Conservation (phyloP, 92 coral and sea anemone species). For the Epizoanthus stellaris region DNA sequence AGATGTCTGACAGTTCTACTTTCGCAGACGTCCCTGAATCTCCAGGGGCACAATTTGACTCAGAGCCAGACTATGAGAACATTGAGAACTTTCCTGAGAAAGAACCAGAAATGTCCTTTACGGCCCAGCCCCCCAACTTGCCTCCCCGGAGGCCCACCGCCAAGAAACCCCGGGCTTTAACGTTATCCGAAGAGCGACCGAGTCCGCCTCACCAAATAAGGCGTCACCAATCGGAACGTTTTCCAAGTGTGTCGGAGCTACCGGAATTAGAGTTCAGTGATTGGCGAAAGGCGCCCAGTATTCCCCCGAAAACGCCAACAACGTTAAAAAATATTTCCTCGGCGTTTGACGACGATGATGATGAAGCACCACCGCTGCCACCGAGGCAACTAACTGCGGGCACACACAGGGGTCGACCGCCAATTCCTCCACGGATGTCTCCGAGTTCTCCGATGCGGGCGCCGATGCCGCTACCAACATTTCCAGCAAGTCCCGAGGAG, state of each 20-base stretch:
- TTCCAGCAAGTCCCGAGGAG: not conserved
- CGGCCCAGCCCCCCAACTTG: conserved; percentile 69
- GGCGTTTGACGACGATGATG: conserved; percentile 53
- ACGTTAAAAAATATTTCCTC: conserved; percentile 19
- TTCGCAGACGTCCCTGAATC: conserved; percentile 73
- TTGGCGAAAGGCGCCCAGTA: conserved; percentile 14
- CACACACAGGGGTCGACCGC: conserved; percentile 65
- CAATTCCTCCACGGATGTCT: conserved; percentile 78
- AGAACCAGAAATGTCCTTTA: conserved; percentile 52
- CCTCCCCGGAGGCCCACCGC: conserved; percentile 75
- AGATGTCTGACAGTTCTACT: conserved; percentile 67
- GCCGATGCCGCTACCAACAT: conserved; percentile 33
- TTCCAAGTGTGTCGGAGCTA: conserved; percentile 30
- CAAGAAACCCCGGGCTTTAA: conserved; percentile 70
- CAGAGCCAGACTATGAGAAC: conserved; percentile 87
- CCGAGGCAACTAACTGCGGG: conserved; percentile 69
- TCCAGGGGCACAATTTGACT: conserved; percentile 62
- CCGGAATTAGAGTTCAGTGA: conserved; percentile 40
- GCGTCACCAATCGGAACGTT: conserved; percentile 59
- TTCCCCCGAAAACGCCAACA: conserved; percentile 50
- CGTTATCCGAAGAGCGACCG: conserved; percentile 63
- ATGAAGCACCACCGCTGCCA: conserved; percentile 78
- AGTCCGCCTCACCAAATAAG: conserved; percentile 43
- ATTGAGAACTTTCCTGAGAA: conserved; percentile 85
- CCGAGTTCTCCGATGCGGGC: conserved; percentile 50